Percentiles rank a stretch among this genome's conserved stretches.
phyloP scores from a whole-genome alignment of 2,888 invertebrate genomes.

The Ypsolopha scabrella region DNA sequence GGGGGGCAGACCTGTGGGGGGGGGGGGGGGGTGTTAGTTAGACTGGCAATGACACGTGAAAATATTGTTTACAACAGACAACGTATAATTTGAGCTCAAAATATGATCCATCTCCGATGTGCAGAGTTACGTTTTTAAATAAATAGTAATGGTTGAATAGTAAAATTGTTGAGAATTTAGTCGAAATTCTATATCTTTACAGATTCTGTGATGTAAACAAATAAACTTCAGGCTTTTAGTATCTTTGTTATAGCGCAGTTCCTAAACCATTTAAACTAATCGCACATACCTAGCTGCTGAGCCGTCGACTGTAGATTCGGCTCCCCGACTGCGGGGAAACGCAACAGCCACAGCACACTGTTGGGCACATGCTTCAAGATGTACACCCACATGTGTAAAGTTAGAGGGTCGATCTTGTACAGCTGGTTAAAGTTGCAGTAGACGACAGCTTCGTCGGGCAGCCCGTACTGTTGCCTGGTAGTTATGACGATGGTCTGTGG shows the following conservation, averaged over 20 bases:
- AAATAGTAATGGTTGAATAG: too few relatives aligned
- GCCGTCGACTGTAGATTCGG: conserved; percentile 86
- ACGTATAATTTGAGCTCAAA: too few relatives aligned
- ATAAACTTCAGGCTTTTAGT: too few relatives aligned
- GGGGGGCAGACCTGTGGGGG: conserved; percentile 72
- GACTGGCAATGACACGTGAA: too few relatives aligned
- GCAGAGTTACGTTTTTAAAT: too few relatives aligned
- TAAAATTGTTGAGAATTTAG: too few relatives aligned
- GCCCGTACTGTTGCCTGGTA: conserved; percentile 94
- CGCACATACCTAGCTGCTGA: conserved; percentile 75
- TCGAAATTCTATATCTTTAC: too few relatives aligned
- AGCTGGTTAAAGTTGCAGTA: conserved; percentile 99
- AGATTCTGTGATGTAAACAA: too few relatives aligned
- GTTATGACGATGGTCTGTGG: conserved; percentile 97
- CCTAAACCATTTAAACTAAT: background rate
- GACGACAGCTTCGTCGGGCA: conserved; percentile 97
- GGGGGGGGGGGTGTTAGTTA: background rate
- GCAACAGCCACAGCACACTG: conserved; percentile 92
- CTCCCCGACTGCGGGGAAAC: conserved; percentile 95
- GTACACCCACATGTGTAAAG: conserved; percentile 96
- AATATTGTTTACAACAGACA: too few relatives aligned
- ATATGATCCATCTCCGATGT: too few relatives aligned
- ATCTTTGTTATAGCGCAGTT: too few relatives aligned
- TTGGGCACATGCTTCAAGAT: conserved; percentile 96
- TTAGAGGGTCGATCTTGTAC: conserved; percentile 98